Conservation (phyloP, 2,113 vertebrate genomes). For the Leucopsar rothschildi region DNA sequence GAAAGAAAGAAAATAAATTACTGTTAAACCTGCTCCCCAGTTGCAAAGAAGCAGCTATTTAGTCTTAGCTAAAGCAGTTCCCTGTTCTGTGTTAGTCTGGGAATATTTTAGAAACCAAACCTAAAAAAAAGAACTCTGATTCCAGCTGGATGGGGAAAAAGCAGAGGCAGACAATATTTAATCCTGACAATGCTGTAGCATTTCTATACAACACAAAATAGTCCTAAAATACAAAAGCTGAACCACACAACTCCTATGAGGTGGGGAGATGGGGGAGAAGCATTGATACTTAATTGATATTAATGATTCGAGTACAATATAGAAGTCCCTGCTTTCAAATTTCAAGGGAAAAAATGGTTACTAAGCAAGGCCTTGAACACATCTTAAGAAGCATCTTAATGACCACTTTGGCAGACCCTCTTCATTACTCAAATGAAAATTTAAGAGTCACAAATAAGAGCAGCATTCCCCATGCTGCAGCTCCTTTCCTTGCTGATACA, state of each 20-base stretch:
- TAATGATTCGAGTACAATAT: neutral
- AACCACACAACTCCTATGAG: neutral
- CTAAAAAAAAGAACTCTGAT: neutral
- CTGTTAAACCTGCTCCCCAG: neutral
- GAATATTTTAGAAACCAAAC: neutral
- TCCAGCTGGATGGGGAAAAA: neutral
- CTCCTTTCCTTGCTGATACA: neutral
- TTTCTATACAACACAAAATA: neutral
- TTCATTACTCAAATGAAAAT: neutral
- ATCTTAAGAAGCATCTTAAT: neutral
- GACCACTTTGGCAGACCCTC: neutral
- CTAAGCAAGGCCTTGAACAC: neutral
- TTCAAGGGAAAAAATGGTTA: neutral
- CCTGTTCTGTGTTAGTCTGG: neutral
- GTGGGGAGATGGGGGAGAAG: accelerated
- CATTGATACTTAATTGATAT: neutral
- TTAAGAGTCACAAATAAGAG: neutral
- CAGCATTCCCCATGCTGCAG: neutral
- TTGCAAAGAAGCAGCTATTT: neutral
- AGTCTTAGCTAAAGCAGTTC: neutral
- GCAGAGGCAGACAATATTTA: neutral
- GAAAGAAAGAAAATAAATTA: neutral
- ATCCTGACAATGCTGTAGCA: neutral
- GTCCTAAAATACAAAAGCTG: neutral
- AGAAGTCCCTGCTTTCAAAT: neutral